A percentile compares a stretch with the other conserved stretches of the same genome.
Conservation (phyloP, 2,113 vertebrate genomes). For the Cavia aperea region DNA sequence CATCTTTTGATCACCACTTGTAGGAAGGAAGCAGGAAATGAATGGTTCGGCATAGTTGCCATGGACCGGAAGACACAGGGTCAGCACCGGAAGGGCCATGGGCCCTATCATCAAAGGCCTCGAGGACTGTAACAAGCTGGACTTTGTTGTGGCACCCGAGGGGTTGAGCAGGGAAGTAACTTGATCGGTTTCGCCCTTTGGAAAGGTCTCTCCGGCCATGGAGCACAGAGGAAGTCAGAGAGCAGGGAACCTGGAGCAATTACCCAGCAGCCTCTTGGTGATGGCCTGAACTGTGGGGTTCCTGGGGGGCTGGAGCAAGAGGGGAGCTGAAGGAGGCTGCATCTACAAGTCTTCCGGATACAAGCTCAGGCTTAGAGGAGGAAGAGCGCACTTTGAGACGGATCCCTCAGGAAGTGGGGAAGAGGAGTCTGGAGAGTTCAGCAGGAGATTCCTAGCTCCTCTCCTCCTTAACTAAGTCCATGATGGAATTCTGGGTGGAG, state of each 20-base stretch:
- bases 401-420: neutral
- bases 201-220: neutral
- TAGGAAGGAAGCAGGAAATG: neutral
- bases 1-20: neutral
- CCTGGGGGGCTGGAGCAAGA: neutral
- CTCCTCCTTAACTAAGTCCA: neutral
- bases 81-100: neutral
- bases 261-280: neutral
- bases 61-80: neutral
- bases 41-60: neutral
- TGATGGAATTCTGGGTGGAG: neutral
- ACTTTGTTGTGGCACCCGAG: neutral
- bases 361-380: neutral
- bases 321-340: neutral
- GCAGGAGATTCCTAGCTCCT: neutral
- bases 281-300: neutral
- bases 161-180: neutral
- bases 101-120: neutral
- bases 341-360: neutral
- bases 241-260: neutral
- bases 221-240: neutral
- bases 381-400: neutral
- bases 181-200: neutral
- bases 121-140: neutral
- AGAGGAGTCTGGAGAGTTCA: neutral